phyloP scores from a whole-genome alignment of 2,888 invertebrate species.

The Eristalis intricaria region DNA sequence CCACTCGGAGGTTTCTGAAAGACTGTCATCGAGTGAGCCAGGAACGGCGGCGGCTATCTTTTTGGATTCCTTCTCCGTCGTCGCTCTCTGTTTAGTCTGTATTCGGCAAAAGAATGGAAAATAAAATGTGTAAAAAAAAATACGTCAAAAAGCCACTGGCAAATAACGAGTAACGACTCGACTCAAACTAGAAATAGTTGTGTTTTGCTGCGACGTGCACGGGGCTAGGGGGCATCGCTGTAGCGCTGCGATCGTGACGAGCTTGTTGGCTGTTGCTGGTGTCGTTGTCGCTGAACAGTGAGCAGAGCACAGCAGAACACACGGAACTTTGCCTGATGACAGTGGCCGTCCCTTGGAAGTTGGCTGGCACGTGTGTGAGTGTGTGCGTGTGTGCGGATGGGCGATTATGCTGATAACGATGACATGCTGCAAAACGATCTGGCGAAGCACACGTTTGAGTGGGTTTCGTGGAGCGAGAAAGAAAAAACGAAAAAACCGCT shows the following conservation, averaged over 20 bases:
- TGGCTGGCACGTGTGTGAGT: background rate
- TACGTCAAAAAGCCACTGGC: constrained; percentile 6
- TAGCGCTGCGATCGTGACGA: constrained; percentile 14
- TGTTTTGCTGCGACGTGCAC: background rate
- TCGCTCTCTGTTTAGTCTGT: constrained; percentile 7
- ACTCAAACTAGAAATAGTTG: constrained; percentile 52
- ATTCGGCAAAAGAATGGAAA: constrained; percentile 41
- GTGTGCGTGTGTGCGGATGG: background rate
- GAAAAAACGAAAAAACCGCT: background rate
- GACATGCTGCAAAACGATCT: background rate
- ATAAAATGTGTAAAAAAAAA: background rate
- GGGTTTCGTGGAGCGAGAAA: background rate
- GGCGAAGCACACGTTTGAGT: background rate
- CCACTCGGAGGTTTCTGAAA: constrained; percentile 55
- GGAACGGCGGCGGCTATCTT: constrained; percentile 50
- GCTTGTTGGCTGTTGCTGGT: background rate
- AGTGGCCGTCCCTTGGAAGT: background rate
- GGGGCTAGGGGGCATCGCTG: background rate
- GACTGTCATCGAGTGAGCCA: constrained; percentile 51
- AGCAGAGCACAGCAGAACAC: background rate
- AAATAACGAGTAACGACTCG: constrained; percentile 34
- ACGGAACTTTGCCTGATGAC: background rate
- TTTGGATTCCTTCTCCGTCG: constrained; percentile 23
- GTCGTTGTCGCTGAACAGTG: constrained; percentile 3
- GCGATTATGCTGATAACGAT: background rate